Evolutionary conservation across 2,888 invertebrate genomes (phyloP), one percentile per base, ranked within the genome.

Genomic region (Troides helena): DNA sequence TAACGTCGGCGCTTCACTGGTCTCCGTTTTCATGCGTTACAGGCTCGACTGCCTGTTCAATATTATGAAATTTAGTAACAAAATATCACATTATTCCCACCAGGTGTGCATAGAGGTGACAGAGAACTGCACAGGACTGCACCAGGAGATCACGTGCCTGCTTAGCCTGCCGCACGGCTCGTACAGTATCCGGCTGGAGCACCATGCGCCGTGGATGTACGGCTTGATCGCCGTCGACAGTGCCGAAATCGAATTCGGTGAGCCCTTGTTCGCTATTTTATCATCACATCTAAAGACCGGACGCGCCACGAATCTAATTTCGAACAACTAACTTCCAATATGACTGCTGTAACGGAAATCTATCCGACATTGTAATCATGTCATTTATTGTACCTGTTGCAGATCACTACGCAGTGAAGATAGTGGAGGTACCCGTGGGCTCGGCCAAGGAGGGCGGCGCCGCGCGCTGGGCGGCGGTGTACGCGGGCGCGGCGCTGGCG

Each of bases 141-240:
- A 59, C 66, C 58, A 59, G 65, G 60, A 57, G 18, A 66, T 73
- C 65, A 7, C 12, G 60, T 69, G 73, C 72, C 39, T 50, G 62
- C 66, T 71, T 70, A 61, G 50, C 56, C 58, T 39, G 23, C 59
- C 69, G 18, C 46, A 39, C 46, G 71, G 65, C 61, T 23, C 36
- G 53, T 74, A 75, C 72, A 12, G 8, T 43, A 72, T 80, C 50
- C 21, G n/a, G 43, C 71, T 87, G 62, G 7, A 0, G 43, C 79
- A 82, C 71, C 23, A 18, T n/a, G 84, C 83, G n/a, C 78, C 82
- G 21, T 88, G 88, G 88, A 65, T 39, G 36, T n/a, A 69, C 23
- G 77, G 77, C 62, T 0, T 69, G 25, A 75, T 78, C 72, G 1
- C 17, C 23, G 5, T 56, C 0, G 72, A 74, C 17, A 69, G 25